A percentile compares a stretch with the other conserved stretches of the same genome.
These are phyloP conservation scores for Tribolium freemani DNA, from an alignment of 2,888 invertebrate species.

Conservation along the genomic window DNA sequence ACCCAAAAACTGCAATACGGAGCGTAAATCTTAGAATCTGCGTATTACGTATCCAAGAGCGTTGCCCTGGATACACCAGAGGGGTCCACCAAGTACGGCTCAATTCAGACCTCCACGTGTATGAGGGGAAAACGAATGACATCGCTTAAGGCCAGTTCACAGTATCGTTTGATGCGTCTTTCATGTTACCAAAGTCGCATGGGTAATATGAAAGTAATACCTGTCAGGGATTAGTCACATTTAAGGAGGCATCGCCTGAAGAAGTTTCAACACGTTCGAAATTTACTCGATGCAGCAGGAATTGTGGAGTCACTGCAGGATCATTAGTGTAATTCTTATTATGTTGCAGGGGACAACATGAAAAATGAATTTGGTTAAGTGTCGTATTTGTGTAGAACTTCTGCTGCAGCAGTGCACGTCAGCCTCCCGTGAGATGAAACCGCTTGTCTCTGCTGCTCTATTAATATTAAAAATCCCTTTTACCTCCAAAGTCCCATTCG, in stretches of 20 bases:
- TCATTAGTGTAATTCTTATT: constrained; percentile 19
- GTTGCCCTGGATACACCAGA: constrained; percentile 45
- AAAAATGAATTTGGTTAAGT: constrained; percentile 37
- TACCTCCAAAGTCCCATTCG: constrained; percentile 27
- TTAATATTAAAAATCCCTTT: constrained; percentile 46
- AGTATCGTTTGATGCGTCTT: constrained; percentile 35
- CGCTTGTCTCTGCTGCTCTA: constrained; percentile 49
- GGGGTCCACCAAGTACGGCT: constrained; percentile 39
- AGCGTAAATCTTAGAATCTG: constrained; percentile 39
- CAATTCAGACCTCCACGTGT: constrained; percentile 43
- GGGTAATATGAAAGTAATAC: constrained; percentile 13
- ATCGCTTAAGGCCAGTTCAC: constrained; percentile 37
- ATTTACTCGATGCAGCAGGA: neutral
- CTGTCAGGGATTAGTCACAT: constrained; percentile 13
- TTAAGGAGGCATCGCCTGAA: neutral
- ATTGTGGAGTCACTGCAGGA: constrained; percentile 2
- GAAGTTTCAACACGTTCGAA: neutral
- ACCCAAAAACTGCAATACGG: constrained; percentile 28
- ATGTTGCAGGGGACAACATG: constrained; percentile 18
- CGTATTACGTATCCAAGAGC: constrained; percentile 42
- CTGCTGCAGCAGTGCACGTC: constrained; percentile 42
- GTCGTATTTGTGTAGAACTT: neutral
- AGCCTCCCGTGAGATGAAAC: constrained; percentile 45
- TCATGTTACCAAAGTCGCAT: constrained; percentile 21
- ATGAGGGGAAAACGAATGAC: constrained; percentile 38